Conservation (phyloP, 2,797 vertebrate species). For the Syngnathus rostellatus region DNA sequence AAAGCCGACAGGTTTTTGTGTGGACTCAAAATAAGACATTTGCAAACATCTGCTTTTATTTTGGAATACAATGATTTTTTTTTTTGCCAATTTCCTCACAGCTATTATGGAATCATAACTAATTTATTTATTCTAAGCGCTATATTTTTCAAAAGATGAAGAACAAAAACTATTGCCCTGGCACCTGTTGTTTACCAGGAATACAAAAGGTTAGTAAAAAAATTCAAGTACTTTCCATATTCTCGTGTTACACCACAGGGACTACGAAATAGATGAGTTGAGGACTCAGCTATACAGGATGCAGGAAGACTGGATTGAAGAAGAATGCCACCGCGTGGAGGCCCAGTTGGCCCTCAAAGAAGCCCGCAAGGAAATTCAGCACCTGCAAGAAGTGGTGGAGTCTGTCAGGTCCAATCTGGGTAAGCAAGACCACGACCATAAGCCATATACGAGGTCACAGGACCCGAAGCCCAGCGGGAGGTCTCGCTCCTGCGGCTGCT, state of each 20-base stretch:
- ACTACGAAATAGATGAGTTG: constrained; percentile 86
- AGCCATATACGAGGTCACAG: constrained; percentile 70
- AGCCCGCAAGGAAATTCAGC: constrained; percentile 89
- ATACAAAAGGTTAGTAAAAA: no score
- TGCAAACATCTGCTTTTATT: no score
- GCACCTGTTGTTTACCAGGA: no score
- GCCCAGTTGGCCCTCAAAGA: constrained; percentile 92
- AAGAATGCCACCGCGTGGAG: constrained; percentile 94
- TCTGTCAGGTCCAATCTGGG: constrained; percentile 77
- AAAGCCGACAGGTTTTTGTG: no score
- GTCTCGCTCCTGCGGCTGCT: constrained; percentile 80
- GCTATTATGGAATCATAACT: no score
- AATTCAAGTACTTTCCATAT: neutral
- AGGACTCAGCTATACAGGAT: constrained; percentile 85
- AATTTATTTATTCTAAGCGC: no score
- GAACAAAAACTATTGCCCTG: no score
- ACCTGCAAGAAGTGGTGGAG: constrained; percentile 90
- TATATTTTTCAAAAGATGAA: no score
- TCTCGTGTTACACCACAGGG: constrained; percentile 62
- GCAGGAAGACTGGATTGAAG: constrained; percentile 98
- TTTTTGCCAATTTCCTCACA: no score
- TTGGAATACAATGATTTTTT: no score
- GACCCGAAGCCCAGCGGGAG: constrained; percentile 36
- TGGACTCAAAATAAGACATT: no score
- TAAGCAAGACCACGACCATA: constrained; percentile 67